Base-by-base conservation (phyloP, 1,140 invertebrate genomes). In the Dufourea novaeangliae region DNA sequence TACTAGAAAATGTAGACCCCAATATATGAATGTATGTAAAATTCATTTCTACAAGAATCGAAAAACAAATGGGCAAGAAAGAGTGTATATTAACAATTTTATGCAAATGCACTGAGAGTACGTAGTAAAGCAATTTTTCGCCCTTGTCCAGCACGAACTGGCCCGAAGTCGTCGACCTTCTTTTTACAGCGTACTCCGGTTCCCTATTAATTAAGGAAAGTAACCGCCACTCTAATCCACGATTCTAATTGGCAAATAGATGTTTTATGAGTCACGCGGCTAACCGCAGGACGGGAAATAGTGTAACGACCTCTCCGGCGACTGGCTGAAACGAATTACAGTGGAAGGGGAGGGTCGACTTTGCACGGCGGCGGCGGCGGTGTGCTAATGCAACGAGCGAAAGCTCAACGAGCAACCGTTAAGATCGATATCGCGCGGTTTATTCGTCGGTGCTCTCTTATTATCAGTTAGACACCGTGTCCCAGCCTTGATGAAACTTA, bases 181-280 rank as follows among this genome's bases (percentile, higher is more conserved):
- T 5, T 7, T 52, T 52, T 52, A n/a, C 46, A 3, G 6, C 20
- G 20, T 8, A 4, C n/a, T 50, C 5, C 46, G 20, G 20, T 17
- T 20, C 46, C 46, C 46, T n/a, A n/a, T 50, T 50, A 50, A 50
- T 50, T 50, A 50, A n/a, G 46, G n/a, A 50, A 50, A 50, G 46
- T 50, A 50, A n/a, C 46, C 46, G 7, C 46, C 46, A 50, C 46
- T 50, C 46, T 50, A 50, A 50, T 50, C 46, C 46, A n/a, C 46
- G n/a, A 50, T 50, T 50, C 46, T 50, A 52, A 52, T 52, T 52
- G 50, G 50, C 50, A 52, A 52, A 52, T 25, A 52, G 50, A 52
- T 52, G 50, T 25, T 52, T 52, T 52, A 52, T 22, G 3, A 22
- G n/a, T 20, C 2, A 11, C 10, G 50, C 22, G 22, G 50, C n/a